Base-by-base conservation (phyloP, 2,797 vertebrate genomes). In the Chaunax sp. region DNA sequence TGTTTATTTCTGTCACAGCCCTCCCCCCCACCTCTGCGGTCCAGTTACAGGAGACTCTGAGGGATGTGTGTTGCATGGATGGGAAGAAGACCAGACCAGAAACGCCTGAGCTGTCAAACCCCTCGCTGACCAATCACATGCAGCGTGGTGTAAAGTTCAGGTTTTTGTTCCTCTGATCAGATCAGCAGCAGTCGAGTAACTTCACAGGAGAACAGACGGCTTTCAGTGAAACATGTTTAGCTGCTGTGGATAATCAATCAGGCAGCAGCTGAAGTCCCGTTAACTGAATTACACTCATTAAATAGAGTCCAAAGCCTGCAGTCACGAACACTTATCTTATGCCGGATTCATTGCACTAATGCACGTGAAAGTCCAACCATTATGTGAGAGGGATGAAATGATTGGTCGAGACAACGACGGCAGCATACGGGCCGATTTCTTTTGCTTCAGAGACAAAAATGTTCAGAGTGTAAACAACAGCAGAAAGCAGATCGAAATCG, bases 1-100 rank as follows among this genome's bases (percentile, higher is more conserved):
- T 61, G 90, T 92, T 94, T 91, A 95, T 95, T 95, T 92, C 41
- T 53, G 91, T 94, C 94, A 88, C 90, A 91, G 74, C 90, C 87
- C 85, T 85, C 87, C 82, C 79, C 76, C 81, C 88, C 87, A 83
- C 80, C 78, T 83, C 78, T 65, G 60, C 81, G 76, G 80, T 91
- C 91, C 88, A 85, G 91, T 94, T 93, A 94, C 92, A 80, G 61
- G 81, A 86, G 72, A 75, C 19, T 61, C 67, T 50, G 46, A 64
- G 37, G 25, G 30, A 53, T 38, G 53, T 59, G 55, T 70, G 52
- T 23, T 28, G 22, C 33, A 25, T 35, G 7, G 38, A 40, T 26
- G 71, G 72, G 69, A 58, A 66, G 49, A 44, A 67, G 56, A 64
- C 22, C 49, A 35, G 45, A 63, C 9, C 37, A 53, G 46, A 40